Conservation (phyloP, 2,888 invertebrate species). For the Eristalinus sepulchralis region DNA sequence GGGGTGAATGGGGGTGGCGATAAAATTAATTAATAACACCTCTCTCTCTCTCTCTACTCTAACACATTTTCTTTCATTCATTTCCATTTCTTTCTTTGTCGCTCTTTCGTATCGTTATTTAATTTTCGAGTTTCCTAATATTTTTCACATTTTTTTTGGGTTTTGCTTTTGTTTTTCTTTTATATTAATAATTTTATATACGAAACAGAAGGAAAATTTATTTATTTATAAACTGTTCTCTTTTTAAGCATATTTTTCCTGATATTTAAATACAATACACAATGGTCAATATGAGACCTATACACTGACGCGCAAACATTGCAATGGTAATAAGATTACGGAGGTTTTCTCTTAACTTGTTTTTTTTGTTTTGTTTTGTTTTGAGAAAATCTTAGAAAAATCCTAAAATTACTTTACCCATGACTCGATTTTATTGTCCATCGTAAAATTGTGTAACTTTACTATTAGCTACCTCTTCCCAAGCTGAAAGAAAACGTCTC, state of each 20-base stretch:
- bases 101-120: not conserved
- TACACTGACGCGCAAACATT: constrained; percentile 60
- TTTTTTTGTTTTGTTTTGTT: constrained; percentile 22
- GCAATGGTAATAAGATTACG: constrained; percentile 56
- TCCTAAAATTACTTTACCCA: constrained; percentile 56
- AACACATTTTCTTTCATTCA: constrained; percentile 1
- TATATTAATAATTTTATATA: constrained; percentile 17
- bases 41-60: constrained; percentile 10
- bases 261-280: constrained; percentile 54
- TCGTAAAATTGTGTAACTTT: constrained; percentile 84
- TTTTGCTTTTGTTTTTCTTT: constrained; percentile 10
- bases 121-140: constrained; percentile 10
- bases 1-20: not conserved
- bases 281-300: constrained; percentile 33
- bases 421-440: constrained; percentile 80
- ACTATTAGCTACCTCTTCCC: constrained; percentile 86
- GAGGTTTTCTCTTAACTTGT: not conserved
- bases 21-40: constrained; percentile 19
- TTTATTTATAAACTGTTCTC: constrained; percentile 55
- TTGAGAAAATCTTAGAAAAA: constrained; percentile 59
- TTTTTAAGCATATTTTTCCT: constrained; percentile 44
- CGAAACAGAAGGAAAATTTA: constrained; percentile 22
- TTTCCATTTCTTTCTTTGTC: constrained; percentile 5
- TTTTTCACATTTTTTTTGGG: not conserved
- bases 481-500: constrained; percentile 83